phyloP scores from a whole-genome alignment of 2,888 invertebrate genomes.

The Mimachlamys varia region DNA sequence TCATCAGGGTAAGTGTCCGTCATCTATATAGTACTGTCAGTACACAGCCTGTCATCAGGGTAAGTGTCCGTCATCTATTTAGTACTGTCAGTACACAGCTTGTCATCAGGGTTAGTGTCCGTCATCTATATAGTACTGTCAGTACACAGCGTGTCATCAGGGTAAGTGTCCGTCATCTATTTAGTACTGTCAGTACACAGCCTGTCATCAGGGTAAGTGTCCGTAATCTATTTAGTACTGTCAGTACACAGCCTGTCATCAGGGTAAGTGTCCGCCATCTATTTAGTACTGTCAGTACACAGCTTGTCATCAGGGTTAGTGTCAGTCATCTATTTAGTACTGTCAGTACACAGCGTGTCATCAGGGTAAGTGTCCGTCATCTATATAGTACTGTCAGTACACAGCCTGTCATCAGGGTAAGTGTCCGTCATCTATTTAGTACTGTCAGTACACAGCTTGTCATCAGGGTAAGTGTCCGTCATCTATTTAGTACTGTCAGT shows the following conservation, averaged over 20 bases:
- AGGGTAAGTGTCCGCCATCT: slow-evolving; percentile 46
- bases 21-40: slow-evolving; percentile 43
- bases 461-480: slow-evolving; percentile 48
- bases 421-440: not conserved
- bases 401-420: slow-evolving; percentile 56
- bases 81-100: slow-evolving; percentile 50
- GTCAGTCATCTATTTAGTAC: no score
- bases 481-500: slow-evolving; percentile 44
- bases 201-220: slow-evolving; percentile 54
- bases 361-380: slow-evolving; percentile 46
- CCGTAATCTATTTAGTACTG: slow-evolving; percentile 37
- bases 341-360: slow-evolving; percentile 55
- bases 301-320: slow-evolving; percentile 55
- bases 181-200: slow-evolving; percentile 48
- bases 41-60: slow-evolving; percentile 55
- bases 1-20: slow-evolving; percentile 49
- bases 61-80: slow-evolving; percentile 14
- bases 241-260: slow-evolving; percentile 52
- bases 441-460: slow-evolving; percentile 55
- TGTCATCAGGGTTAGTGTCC: slow-evolving; percentile 53
- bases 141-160: slow-evolving; percentile 52
- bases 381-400: slow-evolving; percentile 45
- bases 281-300: slow-evolving; percentile 46
- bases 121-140: slow-evolving; percentile 39
- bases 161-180: slow-evolving; percentile 44